Evolutionary conservation across 2,888 invertebrate species (phyloP), one percentile per base, ranked within the genome.

Genomic region (Willowsia nigromaculata): DNA sequence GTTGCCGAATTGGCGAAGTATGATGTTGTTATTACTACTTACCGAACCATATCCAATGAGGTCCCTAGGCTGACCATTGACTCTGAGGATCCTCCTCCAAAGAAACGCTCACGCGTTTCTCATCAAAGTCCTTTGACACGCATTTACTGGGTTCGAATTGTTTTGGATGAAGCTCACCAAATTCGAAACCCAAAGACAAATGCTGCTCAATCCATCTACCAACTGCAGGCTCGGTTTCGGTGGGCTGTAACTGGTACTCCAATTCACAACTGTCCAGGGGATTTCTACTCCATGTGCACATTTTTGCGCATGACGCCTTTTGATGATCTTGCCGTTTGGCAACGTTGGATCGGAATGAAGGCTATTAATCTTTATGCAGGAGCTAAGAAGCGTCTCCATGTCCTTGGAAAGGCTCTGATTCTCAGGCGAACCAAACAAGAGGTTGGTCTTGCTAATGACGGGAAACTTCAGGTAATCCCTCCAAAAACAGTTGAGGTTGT

Each of bases 221-320:
- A 94, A 1, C 94, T 98, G 68, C 92, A 94, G 0, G 96, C 95
- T 6, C 95, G 94, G 85, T 94, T 95, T 0, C 96, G 98, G 13
- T 98, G 97, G 97, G 96, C 96, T 0, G 95, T 99, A 27, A 98
- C 99, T 0, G 99, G 99, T 27, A 99, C 99, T 0, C 99, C 99
- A 0, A 96, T 99, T 65, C 99, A 99, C 93, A 99, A 99, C 43
- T 83, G 89, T 25, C 90, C 92, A 0, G 80, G 59, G 18, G 92
- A 97, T 94, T 94, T 97, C 53, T 97, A 96, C 94, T 95, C 97
- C 0, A 94, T 97, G 68, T 93, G 97, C n/a, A 97, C 98, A 94
- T 99, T 98, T 94, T 94, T 99, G 11, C 94, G 96, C 15, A 97
- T 97, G 93, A 95, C 96, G 9, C 99, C 99, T 0, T 99, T 99